Base-by-base conservation (phyloP, 2,888 invertebrate genomes). In the Autographa gamma region DNA sequence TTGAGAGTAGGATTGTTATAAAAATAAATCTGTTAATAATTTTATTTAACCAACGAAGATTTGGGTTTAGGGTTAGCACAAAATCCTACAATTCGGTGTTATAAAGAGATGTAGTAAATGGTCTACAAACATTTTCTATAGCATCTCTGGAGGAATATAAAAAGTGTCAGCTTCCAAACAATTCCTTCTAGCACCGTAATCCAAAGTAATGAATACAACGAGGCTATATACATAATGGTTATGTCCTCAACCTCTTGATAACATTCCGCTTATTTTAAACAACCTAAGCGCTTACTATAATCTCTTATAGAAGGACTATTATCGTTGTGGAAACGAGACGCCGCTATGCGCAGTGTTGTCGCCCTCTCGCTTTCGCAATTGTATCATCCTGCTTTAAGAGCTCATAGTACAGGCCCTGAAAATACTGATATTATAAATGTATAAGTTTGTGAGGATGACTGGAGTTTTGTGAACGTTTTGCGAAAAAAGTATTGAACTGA, bases 181-280 rank as follows among this genome's bases (percentile, higher is more conserved):
- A 65, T 19, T 70, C n/a, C 56, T 56, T 32, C 8, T 66, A 76
- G 63, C 52, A 52, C 25, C 25, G 81, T 66, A 71, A 71, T 77
- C 66, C 66, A 77, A 79, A 75, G 68, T 63, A 75, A 71, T 59
- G 64, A 38, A 18, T 71, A 59, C 25, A 69, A 73, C 65, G 60
- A 56, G 73, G 63, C 63, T 78, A 58, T 69, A 67, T 64, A 16
- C 61, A 19, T 74, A 64, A 78, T 61, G 63, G 54, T 58, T 38
- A 48, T 60, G 65, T 73, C 48, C 25, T 66, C 54, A 72, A 68
- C 63, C 48, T 73, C 16, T 66, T 69, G 74, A 81, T 62, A 64
- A 52, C 54, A 60, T 18, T 58, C 43, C 25, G 54, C 60, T n/a
- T 56, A 62, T 61, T 67, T 54, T 76, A 63, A 66, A 34, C 32